Evolutionary conservation across 1,140 invertebrate genomes (phyloP).

Genomic region (Euwallacea similis): DNA sequence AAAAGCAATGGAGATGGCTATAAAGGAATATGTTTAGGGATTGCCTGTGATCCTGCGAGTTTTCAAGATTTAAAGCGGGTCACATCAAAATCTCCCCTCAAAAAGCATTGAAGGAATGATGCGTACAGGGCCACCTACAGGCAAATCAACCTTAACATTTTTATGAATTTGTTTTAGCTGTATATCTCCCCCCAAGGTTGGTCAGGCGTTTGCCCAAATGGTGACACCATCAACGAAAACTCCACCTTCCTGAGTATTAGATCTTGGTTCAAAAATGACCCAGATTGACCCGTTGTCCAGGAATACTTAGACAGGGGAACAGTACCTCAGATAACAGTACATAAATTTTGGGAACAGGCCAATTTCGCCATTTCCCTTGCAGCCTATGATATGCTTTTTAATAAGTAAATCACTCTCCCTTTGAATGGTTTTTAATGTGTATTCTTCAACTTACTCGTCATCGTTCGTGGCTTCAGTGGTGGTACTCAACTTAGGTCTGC

Average conservation of each 20-base stretch:
- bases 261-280: constrained; percentile 38
- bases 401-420: constrained; percentile 14
- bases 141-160: no score
- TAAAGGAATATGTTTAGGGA: no score
- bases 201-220: constrained; percentile 33
- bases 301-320: constrained; percentile 27
- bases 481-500: constrained; percentile 61
- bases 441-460: constrained; percentile 15
- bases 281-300: constrained; percentile 30
- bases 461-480: constrained; percentile 46
- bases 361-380: constrained; percentile 32
- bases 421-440: neutral
- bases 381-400: constrained; percentile 32
- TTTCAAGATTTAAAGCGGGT: no score
- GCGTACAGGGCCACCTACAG: no score
- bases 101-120: no score
- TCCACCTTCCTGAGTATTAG: constrained; percentile 29
- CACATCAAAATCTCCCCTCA: no score
- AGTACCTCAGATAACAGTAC: constrained; percentile 20
- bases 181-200: constrained; percentile 29
- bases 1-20: no score
- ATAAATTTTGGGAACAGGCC: constrained; percentile 35
- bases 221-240: constrained; percentile 18
- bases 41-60: no score
- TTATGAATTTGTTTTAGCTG: constrained; percentile 11